Evolutionary conservation across 1,140 invertebrate genomes (phyloP), one percentile per base, ranked within the genome.

Genomic region (Polyergus mexicanus): DNA sequence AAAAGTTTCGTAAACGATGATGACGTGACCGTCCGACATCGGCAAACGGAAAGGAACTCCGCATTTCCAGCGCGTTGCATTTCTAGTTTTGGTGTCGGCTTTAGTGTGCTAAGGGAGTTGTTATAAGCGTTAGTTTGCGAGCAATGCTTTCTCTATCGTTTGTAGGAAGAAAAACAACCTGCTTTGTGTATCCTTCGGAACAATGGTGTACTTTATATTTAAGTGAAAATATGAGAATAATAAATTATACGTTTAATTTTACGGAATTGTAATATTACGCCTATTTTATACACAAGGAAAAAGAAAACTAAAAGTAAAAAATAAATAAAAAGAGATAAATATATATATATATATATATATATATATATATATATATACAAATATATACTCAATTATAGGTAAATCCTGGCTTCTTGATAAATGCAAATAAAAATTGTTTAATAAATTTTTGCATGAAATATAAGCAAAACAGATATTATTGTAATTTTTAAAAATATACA

Each of bases 1-100:
- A 84, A 84, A 84, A 84, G 81, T 84, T 84, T 84, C 81, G 81
- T 77, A 77, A 84, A 84, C 58, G 81, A 35, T 60, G 81, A 65
- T 38, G 72, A 63, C 71, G 58, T 84, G 38, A 44, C 60, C 71
- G 81, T 76, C 58, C 25, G 62, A 66, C 51, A 13, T 85, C 76
- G 63, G 51, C 74, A 85, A 85, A 78, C 75, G 84, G 38, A 78
- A 85, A 80, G 60, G n/a, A 68, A 58, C 74, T 85, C 51, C 63
- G 16, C 47, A 51, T 51, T 51, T 51, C 13, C 10, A 51, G 16
- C 13, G 16, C 44, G 81, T 38, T 63, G 60, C 58, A 65, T 84
- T 77, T 75, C 81, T 44, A 56, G 81, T 84, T 77, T 84, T 71
- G 58, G 72, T 62, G 81, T 77, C 72, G 81, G 77, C 72, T 76